Base-by-base conservation (phyloP, 2,888 invertebrate species). In the Aleiodes leptofemur region DNA sequence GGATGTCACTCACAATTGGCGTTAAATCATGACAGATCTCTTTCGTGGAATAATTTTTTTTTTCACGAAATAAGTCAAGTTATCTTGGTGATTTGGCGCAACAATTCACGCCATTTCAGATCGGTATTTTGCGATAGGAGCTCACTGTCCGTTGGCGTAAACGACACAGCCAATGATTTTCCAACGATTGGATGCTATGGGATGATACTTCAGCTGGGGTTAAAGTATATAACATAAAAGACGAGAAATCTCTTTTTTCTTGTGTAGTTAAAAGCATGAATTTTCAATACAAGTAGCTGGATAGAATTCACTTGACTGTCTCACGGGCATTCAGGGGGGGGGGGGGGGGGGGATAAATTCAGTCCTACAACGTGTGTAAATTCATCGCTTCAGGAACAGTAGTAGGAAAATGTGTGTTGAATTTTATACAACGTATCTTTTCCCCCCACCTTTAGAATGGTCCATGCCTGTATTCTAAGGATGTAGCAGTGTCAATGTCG, bases 401-500 rank as follows among this genome's bases (percentile, higher is more conserved):
- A 34, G 34, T 34, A 6, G 34, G 11, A 31, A 69, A 38, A 55
- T 34, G 23, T 23, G 23, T 23, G 23, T 23, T 23, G 23, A 23
- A 23, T 23, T 23, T 23, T 23, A 23, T 23, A 23, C 23, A 23
- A 23, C 23, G 23, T 23, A 23, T 23, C 23, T 23, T 23, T n/a
- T n/a, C n/a, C n/a, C 23, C 23, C 23, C 23, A 23, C 23, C 23
- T 23, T 23, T 2, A 23, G 23, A 23, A 23, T 23, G 23, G 23
- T 23, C 23, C 23, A 23, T 23, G 23, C 43, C 31, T 59, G 61
- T 43, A 29, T 16, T 70, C 57, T 48, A 53, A 72, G 53, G 72
- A 66, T 72, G 72, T 72, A 53, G 64, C 72, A 72, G 66, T 72
- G 72, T 72, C 64, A 72, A 61, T 72, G 72, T 34, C 34, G 34